Conservation (phyloP, 2,113 vertebrate species). For the Drymodes brunneopygia region DNA sequence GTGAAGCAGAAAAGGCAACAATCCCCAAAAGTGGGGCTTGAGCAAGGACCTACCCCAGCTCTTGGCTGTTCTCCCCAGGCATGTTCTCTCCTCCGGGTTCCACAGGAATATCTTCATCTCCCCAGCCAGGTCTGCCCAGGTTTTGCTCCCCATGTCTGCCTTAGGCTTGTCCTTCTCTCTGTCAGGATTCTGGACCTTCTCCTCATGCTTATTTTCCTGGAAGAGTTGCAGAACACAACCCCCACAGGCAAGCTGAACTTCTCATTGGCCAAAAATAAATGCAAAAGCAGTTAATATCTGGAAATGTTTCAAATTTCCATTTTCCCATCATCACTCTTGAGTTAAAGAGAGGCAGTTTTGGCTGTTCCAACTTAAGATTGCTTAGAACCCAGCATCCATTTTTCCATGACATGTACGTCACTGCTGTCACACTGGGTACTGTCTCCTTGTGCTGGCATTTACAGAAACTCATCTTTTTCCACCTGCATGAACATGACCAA, state of each 20-base stretch:
- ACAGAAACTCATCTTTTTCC: background rate
- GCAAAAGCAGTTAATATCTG: constrained; percentile 60
- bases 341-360: constrained; percentile 44
- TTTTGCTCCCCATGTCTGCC: constrained; percentile 59
- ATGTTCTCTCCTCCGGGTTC: constrained; percentile 91
- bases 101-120: constrained; percentile 86
- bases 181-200: constrained; percentile 77
- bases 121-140: constrained; percentile 79
- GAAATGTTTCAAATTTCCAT: constrained; percentile 69
- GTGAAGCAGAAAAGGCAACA: constrained; percentile 9
- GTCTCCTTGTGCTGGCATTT: background rate
- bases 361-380: background rate
- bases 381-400: constrained; percentile 10
- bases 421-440: background rate
- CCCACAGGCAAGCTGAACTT: constrained; percentile 16
- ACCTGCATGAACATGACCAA: background rate
- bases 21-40: background rate
- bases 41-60: constrained; percentile 90
- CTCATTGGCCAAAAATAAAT: constrained; percentile 68
- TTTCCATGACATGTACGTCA: constrained; percentile 3
- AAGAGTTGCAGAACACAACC: constrained; percentile 73
- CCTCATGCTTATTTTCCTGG: constrained; percentile 81
- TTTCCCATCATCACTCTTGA: constrained; percentile 57
- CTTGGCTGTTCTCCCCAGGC: constrained; percentile 90
- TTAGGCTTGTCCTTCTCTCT: constrained; percentile 50